Evolutionary conservation across 1,140 invertebrate species (phyloP).

Genomic region (Rhizoglyphus robini): DNA sequence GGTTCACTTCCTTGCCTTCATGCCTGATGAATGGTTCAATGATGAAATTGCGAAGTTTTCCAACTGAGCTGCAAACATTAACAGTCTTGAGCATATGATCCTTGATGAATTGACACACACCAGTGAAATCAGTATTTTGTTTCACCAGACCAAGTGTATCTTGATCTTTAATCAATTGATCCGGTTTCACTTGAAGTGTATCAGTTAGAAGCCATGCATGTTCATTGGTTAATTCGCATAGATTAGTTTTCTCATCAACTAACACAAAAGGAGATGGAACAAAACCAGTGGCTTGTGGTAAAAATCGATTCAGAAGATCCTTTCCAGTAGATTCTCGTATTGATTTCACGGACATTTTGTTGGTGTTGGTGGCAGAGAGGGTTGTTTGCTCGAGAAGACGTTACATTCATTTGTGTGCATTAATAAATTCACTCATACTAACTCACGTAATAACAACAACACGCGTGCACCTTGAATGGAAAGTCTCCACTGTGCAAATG

Average conservation of each 20-base stretch:
- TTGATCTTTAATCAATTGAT: constrained; percentile 93
- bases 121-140: constrained; percentile 65
- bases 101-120: constrained; percentile 71
- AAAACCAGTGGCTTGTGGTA: constrained; percentile 48
- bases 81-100: constrained; percentile 75
- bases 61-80: constrained; percentile 57
- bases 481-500: no score
- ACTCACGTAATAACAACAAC: no score
- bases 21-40: constrained; percentile 94
- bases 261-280: constrained; percentile 65
- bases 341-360: constrained; percentile 90
- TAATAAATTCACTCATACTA: no score
- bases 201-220: constrained; percentile 72
- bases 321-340: constrained; percentile 93
- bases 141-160: constrained; percentile 95
- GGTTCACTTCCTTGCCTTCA: constrained; percentile 74
- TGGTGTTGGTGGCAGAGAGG: no score
- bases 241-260: constrained; percentile 62
- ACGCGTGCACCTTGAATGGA: no score
- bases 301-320: constrained; percentile 71
- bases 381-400: no score
- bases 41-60: constrained; percentile 83
- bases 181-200: constrained; percentile 90
- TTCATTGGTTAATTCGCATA: constrained; percentile 51
- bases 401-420: no score